Conservation (phyloP, 2,888 invertebrate genomes). For the Clistopyga incitator region DNA sequence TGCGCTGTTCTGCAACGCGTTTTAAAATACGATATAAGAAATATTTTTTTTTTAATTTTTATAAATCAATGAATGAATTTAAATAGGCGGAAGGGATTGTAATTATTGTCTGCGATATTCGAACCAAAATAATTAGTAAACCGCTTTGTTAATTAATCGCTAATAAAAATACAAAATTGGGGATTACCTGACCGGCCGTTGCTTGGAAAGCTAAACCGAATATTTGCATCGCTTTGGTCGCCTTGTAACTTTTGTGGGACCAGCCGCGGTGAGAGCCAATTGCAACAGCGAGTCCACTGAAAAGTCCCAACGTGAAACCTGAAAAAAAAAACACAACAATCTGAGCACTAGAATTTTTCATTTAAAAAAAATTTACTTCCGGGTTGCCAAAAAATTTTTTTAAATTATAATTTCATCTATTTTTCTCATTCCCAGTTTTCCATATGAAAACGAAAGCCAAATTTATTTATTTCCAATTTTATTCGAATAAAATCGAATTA, state of each 20-base stretch:
- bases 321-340: not conserved
- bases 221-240: not conserved
- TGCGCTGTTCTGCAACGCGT: slow-evolving; percentile 86
- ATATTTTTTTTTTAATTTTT: too few relatives aligned
- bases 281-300: not conserved
- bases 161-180: not conserved
- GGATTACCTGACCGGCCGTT: slow-evolving; percentile 7
- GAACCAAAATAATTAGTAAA: too few relatives aligned
- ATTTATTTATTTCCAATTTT: not conserved
- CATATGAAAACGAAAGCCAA: too few relatives aligned
- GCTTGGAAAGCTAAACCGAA: not conserved
- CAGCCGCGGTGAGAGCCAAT: not conserved
- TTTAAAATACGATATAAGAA: too few relatives aligned
- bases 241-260: slow-evolving; percentile 15
- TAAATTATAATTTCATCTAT: too few relatives aligned
- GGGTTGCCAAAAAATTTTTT: too few relatives aligned
- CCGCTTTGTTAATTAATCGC: too few relatives aligned
- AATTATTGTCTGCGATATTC: too few relatives aligned
- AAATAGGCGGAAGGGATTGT: too few relatives aligned
- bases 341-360: not conserved
- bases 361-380: not conserved
- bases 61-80: too few relatives aligned
- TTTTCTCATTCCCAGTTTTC: too few relatives aligned
- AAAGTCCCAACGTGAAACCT: not conserved
- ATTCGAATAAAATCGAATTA: not conserved